phyloP scores from a whole-genome alignment of 2,888 invertebrate genomes.

The Ennomos fuscantarius region DNA sequence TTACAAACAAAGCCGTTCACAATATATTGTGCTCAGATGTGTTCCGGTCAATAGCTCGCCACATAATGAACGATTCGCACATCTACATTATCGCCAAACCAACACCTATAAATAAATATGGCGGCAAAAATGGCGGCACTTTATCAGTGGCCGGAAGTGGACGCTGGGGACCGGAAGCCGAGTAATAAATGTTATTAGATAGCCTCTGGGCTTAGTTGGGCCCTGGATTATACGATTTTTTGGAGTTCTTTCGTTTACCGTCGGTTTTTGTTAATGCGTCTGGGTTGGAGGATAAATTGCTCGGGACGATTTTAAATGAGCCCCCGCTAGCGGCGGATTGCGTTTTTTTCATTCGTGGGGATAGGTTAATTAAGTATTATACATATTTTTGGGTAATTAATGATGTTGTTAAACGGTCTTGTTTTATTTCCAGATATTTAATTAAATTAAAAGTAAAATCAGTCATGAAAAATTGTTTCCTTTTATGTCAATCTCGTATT shows the following conservation, averaged over 20 bases:
- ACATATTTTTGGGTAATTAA: constrained; percentile 28
- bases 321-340: constrained; percentile 36
- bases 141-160: constrained; percentile 84
- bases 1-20: too few species aligned
- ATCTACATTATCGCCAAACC: constrained; percentile 75
- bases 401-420: constrained; percentile 5
- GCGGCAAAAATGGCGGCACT: constrained; percentile 84
- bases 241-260: constrained; percentile 69
- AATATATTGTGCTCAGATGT: constrained; percentile 6
- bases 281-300: constrained; percentile 79
- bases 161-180: constrained; percentile 78
- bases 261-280: constrained; percentile 83
- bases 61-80: constrained; percentile 68
- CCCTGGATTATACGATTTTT: constrained; percentile 69
- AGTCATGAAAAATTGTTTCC: too few species aligned
- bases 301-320: constrained; percentile 61
- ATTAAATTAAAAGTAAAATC: too few species aligned
- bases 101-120: constrained; percentile 84
- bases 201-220: constrained; percentile 82
- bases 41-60: constrained; percentile 49
- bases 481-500: too few species aligned
- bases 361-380: constrained; percentile 48
- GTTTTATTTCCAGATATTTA: too few species aligned
- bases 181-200: constrained; percentile 86
- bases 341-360: constrained; percentile 45